These are phyloP conservation scores for Coenonympha arcania DNA, from an alignment of 2,888 invertebrate species.

Conservation along the genomic window DNA sequence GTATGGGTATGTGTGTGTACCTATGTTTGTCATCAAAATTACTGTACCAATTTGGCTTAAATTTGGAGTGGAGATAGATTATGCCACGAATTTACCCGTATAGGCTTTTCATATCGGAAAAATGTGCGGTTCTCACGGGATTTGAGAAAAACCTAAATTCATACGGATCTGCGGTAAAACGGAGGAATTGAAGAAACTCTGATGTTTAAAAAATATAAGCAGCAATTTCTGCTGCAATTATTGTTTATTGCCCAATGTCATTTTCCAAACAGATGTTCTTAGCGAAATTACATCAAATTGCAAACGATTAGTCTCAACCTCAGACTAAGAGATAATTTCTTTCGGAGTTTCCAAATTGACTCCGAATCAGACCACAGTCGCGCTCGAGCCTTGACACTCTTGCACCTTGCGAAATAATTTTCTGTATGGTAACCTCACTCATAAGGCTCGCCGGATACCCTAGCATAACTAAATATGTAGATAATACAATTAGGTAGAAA, in stretches of 20 bases:
- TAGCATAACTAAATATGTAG: too few relatives aligned
- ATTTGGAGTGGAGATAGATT: too few relatives aligned
- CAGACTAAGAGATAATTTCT: not conserved
- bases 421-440: conserved; percentile 21
- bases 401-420: conserved; percentile 18
- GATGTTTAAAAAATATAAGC: not conserved
- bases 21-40: too few relatives aligned
- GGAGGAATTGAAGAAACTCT: too few relatives aligned
- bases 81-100: too few relatives aligned
- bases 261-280: not conserved
- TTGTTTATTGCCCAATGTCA: not conserved
- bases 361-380: conserved; percentile 8
- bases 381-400: conserved; percentile 22
- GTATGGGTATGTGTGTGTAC: too few relatives aligned
- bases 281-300: not conserved
- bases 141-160: too few relatives aligned
- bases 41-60: too few relatives aligned
- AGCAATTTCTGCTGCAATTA: not conserved
- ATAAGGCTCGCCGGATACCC: conserved; percentile 10
- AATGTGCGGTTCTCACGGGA: too few relatives aligned
- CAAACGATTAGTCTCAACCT: conserved; percentile 7
- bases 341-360: conserved; percentile 10
- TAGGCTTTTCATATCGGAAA: too few relatives aligned
- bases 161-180: too few relatives aligned
- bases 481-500: too few relatives aligned